Base-by-base conservation (phyloP, 1,140 invertebrate species). In the Callitettix versicolor region DNA sequence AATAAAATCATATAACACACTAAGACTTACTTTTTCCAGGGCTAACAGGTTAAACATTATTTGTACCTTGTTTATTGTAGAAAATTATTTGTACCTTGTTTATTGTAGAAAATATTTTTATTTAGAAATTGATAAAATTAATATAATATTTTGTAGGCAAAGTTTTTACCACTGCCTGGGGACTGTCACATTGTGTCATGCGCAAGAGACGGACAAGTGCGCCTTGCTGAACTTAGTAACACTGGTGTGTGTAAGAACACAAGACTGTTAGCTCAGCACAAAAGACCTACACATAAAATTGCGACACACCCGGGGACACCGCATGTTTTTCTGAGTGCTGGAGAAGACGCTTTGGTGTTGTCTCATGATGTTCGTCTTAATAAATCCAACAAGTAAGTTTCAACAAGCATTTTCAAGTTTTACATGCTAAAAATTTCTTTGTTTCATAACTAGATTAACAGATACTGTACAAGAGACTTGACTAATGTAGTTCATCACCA, bases 191-290 rank as follows among this genome's bases (percentile, higher is more conserved):
- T 97, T 33, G 86, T 91, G 1, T 88, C 90, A 6, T 85, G 86
- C 71, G 86, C 88, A 15, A 76, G 89, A 43, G 93, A 98, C 75
- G 92, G 92, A 20, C 86, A 92, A 69, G 86, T 96, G 47, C 64
- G 80, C 41, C 60, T 82, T 49, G 77, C 74, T 12, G 72, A 79
- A 52, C 69, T 62, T 56, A 70, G 63, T 67, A 71, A 64, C 1
- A 71, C 72, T 38, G 79, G 76, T n/a, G 71, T 69, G 20, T 72
- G 72, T 53, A 69, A 72, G 58, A 61, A 62, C 43, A 78, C 76
- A 15, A 73, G 74, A 62, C 79, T 76, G 64, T 67, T 93, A 49
- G 84, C 80, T 15, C 71, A 78, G 18, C 90, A 93, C 70, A 68
- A 72, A 49, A 79, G 79, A 55, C 75, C 88, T 26, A 84, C 82